A percentile compares a stretch with the other conserved stretches of the same genome.
These are phyloP conservation scores for Seira musarum DNA, from an alignment of 2,888 invertebrate species.

Conservation along the genomic window DNA sequence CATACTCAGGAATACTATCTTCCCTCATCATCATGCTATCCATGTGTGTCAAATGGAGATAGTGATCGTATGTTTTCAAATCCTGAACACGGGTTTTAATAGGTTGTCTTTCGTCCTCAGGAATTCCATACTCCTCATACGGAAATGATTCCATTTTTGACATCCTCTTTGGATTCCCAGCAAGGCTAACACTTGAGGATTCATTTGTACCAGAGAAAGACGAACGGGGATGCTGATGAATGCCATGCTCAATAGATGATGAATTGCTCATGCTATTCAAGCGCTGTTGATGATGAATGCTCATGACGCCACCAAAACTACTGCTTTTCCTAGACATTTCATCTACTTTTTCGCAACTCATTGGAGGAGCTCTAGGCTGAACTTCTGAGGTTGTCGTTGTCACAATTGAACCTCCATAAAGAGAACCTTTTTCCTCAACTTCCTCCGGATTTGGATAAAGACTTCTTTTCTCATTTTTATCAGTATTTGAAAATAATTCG, in stretches of 20 bases:
- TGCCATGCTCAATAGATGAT: slow-evolving; percentile 31
- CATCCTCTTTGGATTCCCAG: slow-evolving; percentile 39
- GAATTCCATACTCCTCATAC: slow-evolving; percentile 59
- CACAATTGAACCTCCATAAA: slow-evolving; percentile 44
- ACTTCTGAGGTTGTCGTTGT: slow-evolving; percentile 55
- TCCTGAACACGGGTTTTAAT: slow-evolving; percentile 49
- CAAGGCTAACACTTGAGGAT: slow-evolving; percentile 30
- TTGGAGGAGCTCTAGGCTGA: slow-evolving; percentile 56
- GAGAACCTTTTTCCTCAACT: slow-evolving; percentile 47
- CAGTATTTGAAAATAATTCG: slow-evolving; percentile 15
- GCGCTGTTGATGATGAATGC: slow-evolving; percentile 45
- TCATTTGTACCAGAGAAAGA: slow-evolving; percentile 25
- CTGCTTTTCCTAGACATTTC: slow-evolving; percentile 42
- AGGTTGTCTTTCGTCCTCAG: slow-evolving; percentile 48
- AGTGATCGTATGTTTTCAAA: slow-evolving; percentile 50
- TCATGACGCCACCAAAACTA: slow-evolving; percentile 52
- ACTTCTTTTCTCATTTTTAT: slow-evolving; percentile 8
- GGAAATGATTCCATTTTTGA: slow-evolving; percentile 59
- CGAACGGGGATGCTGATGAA: slow-evolving; percentile 22
- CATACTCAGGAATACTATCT: slow-evolving; percentile 42
- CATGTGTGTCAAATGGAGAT: slow-evolving; percentile 51
- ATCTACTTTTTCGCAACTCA: slow-evolving; percentile 42
- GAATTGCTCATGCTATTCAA: slow-evolving; percentile 7
- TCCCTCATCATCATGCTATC: slow-evolving; percentile 38
- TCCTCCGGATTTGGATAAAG: slow-evolving; percentile 49